phyloP scores from a whole-genome alignment of 2,113 vertebrate species.

The Climacteris rufus region DNA sequence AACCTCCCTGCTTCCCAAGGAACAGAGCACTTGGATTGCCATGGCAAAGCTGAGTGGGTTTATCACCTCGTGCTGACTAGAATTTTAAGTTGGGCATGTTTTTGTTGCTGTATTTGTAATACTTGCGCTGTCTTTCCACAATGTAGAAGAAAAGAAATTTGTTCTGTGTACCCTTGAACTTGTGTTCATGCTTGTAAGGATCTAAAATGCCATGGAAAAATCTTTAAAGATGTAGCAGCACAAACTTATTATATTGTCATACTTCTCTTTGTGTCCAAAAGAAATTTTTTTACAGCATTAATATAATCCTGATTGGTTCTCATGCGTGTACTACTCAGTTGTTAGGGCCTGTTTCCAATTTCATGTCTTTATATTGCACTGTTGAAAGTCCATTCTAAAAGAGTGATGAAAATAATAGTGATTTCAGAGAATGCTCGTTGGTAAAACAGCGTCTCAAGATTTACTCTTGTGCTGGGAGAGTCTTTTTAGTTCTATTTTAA shows the following conservation, averaged over 20 bases:
- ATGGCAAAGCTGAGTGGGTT: not conserved
- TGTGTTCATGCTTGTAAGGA: not conserved
- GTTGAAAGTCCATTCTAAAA: conserved; percentile 31
- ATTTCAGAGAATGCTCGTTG: not conserved
- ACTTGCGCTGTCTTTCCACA: not conserved
- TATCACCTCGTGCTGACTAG: not conserved
- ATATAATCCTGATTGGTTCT: not conserved
- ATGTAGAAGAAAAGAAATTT: not conserved
- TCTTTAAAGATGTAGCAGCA: not conserved
- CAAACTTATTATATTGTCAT: not conserved
- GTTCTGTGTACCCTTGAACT: not conserved
- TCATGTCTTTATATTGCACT: not conserved
- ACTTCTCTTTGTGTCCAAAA: not conserved
- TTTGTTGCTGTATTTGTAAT: not conserved
- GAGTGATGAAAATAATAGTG: not conserved
- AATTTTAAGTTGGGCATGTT: not conserved
- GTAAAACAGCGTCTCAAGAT: not conserved
- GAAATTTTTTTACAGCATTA: not conserved
- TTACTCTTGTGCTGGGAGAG: not conserved
- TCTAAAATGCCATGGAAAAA: not conserved
- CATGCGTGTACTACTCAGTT: not conserved
- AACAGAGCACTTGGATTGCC: not conserved
- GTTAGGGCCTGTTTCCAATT: conserved; percentile 42
- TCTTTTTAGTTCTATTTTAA: conserved; percentile 19
- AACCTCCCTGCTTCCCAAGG: not conserved